Evolutionary conservation across 1,140 invertebrate genomes (phyloP).

Genomic region (Thaumatotibia leucotreta): DNA sequence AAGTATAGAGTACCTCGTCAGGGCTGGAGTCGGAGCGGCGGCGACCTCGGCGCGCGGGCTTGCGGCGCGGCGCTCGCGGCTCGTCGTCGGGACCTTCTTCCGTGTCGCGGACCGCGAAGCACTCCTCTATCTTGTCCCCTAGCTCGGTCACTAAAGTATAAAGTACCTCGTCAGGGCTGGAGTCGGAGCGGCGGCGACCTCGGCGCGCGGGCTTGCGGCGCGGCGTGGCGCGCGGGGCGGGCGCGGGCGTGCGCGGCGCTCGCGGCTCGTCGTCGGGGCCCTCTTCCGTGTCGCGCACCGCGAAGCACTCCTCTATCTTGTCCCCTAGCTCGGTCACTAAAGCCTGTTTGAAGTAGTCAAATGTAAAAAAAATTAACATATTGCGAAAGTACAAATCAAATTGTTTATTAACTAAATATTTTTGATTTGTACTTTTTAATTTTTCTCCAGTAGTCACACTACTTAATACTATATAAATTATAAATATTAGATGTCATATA

Average conservation of each 20-base stretch:
- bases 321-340: conserved; percentile 65
- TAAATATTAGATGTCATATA: too few relatives aligned
- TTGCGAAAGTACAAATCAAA: too few relatives aligned
- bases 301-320: conserved; percentile 72
- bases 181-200: conserved; percentile 33
- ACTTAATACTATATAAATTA: too few relatives aligned
- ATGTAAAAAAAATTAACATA: too few relatives aligned
- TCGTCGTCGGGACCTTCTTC: conserved; percentile 20
- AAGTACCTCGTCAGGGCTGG: conserved; percentile 46
- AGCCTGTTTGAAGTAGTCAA: conserved; percentile 40
- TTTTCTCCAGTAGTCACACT: too few relatives aligned
- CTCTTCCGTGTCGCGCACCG: conserved; percentile 44
- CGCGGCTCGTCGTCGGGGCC: conserved; percentile 15
- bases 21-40: conserved; percentile 39
- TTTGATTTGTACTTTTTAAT: too few relatives aligned
- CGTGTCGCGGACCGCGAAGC: conserved; percentile 55
- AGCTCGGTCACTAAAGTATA: conserved; percentile 53
- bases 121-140: conserved; percentile 71
- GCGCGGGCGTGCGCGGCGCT: conserved; percentile 17
- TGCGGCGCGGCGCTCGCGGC: conserved; percentile 26
- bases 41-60: conserved; percentile 24
- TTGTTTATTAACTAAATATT: too few relatives aligned
- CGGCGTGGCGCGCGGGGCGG: too few relatives aligned
- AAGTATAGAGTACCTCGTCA: conserved; percentile 38
- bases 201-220: conserved; percentile 25